These are phyloP conservation scores for Dinoponera quadriceps DNA, from an alignment of 1,140 invertebrate genomes.

Conservation along the genomic window DNA sequence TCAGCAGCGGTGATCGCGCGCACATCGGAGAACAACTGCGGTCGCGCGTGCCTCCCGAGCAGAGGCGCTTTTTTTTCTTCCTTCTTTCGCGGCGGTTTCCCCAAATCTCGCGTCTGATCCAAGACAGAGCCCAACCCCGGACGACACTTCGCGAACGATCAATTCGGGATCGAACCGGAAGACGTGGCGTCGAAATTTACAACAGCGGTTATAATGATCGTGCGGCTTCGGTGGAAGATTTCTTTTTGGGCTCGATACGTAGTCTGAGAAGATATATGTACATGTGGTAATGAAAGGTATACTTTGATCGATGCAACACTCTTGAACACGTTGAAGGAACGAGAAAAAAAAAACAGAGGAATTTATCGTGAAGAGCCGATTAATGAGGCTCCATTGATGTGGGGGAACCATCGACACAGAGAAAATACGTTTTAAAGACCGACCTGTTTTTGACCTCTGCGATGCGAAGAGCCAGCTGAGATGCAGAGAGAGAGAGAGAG, in stretches of 20 bases:
- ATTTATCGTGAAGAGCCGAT: not conserved
- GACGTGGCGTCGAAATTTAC: too few relatives aligned
- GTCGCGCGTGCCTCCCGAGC: too few relatives aligned
- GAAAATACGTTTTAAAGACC: slow-evolving; percentile 45
- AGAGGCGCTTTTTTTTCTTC: too few relatives aligned
- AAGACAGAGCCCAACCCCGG: too few relatives aligned
- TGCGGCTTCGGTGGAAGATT: not conserved
- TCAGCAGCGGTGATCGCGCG: too few relatives aligned
- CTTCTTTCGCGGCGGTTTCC: too few relatives aligned
- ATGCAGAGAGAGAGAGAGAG: slow-evolving; percentile 56
- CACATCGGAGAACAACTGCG: too few relatives aligned
- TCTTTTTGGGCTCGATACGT: slow-evolving; percentile 6
- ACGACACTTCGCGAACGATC: too few relatives aligned
- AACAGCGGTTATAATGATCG: too few relatives aligned
- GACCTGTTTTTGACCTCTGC: slow-evolving; percentile 54
- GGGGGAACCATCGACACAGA: not conserved
- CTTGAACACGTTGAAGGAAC: slow-evolving; percentile 45
- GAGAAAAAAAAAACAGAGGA: slow-evolving; percentile 25
- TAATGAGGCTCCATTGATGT: slow-evolving; percentile 25
- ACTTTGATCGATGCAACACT: not conserved
- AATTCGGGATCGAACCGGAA: too few relatives aligned
- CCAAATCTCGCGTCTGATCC: too few relatives aligned
- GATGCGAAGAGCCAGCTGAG: slow-evolving; percentile 20
- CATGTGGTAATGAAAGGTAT: not conserved
- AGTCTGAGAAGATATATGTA: not conserved